Conservation (phyloP, 1,140 invertebrate species). For the Fopius arisanus region DNA sequence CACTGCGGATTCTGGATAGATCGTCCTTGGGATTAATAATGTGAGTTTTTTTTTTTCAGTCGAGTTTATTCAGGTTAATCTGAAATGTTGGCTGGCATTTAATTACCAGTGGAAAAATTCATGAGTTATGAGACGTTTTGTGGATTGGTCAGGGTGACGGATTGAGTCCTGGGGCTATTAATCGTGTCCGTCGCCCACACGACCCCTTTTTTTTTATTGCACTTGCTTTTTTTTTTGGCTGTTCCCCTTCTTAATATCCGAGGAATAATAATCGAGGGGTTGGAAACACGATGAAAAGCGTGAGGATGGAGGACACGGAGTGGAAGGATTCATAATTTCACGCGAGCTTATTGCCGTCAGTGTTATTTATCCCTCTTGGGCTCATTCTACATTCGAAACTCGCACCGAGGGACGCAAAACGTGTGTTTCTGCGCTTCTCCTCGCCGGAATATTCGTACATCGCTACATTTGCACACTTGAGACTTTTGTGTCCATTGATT, state of each 20-base stretch:
- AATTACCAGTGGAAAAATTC: not conserved
- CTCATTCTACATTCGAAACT: slow-evolving; percentile 48
- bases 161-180: slow-evolving; percentile 29
- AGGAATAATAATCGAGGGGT: slow-evolving; percentile 30
- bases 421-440: slow-evolving; percentile 16
- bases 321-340: slow-evolving; percentile 55
- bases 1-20: not conserved
- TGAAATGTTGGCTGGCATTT: slow-evolving; percentile 1
- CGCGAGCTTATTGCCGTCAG: slow-evolving; percentile 52
- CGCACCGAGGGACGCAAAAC: slow-evolving; percentile 28
- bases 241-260: not conserved
- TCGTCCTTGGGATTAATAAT: slow-evolving; percentile 17
- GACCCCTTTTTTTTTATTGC: slow-evolving; percentile 21
- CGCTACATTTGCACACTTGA: not conserved
- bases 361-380: slow-evolving; percentile 46
- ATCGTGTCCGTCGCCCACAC: slow-evolving; percentile 23
- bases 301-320: slow-evolving; percentile 14
- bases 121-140: not conserved
- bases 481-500: not conserved
- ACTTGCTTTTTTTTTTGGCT: not conserved
- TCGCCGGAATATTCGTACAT: slow-evolving; percentile 1
- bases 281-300: not conserved
- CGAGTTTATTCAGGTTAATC: not conserved
- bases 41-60: not conserved
- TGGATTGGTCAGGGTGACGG: slow-evolving; percentile 12